A percentile compares a stretch with the other conserved stretches of the same genome.
phyloP scores from a whole-genome alignment of 2,113 vertebrate species.

The Bungarus multicinctus region DNA sequence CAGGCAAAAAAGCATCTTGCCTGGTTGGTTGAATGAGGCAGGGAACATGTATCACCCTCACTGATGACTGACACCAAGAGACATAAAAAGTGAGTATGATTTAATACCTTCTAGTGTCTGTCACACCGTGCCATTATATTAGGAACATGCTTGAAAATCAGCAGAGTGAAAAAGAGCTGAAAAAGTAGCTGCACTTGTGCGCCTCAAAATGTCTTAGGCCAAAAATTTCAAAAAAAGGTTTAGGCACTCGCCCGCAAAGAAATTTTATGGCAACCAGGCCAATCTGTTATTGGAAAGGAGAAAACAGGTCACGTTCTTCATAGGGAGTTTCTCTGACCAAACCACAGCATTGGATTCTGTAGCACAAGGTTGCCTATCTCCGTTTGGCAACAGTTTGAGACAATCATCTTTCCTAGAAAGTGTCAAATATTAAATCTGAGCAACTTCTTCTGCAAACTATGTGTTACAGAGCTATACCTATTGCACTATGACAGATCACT shows the following conservation, averaged over 20 bases:
- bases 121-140: neutral
- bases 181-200: neutral
- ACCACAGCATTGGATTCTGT: neutral
- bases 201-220: neutral
- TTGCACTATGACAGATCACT: neutral
- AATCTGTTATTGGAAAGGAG: neutral
- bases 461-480: neutral
- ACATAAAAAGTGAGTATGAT: neutral
- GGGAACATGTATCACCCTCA: neutral
- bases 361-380: neutral
- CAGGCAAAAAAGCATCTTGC: conserved; percentile 23
- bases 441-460: neutral
- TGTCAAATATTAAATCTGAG: neutral
- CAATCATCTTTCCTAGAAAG: neutral
- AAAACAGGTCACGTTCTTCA: neutral
- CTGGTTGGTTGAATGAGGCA: neutral
- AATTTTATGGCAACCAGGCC: neutral
- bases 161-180: neutral
- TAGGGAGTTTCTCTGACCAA: neutral
- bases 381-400: neutral
- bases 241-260: neutral
- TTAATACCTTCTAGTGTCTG: neutral
- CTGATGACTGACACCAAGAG: conserved; percentile 14
- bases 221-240: neutral
- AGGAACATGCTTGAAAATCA: neutral